Conservation (phyloP, 1,140 invertebrate species). For the Cardiocondyla obscurior region DNA sequence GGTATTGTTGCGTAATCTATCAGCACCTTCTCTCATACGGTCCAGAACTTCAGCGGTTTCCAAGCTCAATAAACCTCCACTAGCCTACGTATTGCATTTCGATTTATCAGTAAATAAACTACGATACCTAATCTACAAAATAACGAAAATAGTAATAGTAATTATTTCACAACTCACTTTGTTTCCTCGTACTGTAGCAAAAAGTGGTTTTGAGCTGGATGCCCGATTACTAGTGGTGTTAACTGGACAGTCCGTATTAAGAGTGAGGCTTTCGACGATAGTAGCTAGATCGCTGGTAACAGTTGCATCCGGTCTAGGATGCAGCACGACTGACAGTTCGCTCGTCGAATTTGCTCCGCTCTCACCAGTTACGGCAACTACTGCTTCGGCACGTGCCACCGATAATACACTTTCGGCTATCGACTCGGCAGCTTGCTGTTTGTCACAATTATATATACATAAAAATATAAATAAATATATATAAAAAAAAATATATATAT, state of each 20-base stretch:
- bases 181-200: constrained; percentile 79
- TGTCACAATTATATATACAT: neutral
- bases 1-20: constrained; percentile 90
- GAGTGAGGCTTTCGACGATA: constrained; percentile 91
- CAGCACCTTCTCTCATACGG: constrained; percentile 87
- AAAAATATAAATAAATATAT: too few species aligned
- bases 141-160: neutral
- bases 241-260: constrained; percentile 84
- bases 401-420: constrained; percentile 94
- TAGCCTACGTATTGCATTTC: constrained; percentile 68
- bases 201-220: constrained; percentile 79
- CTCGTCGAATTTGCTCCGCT: constrained; percentile 83
- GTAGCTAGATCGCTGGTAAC: constrained; percentile 91
- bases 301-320: constrained; percentile 85
- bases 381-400: constrained; percentile 91
- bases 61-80: constrained; percentile 79
- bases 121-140: neutral
- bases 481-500: too few species aligned
- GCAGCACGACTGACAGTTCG: constrained; percentile 86
- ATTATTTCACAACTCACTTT: constrained; percentile 77
- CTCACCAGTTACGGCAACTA: constrained; percentile 86
- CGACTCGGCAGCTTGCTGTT: constrained; percentile 93
- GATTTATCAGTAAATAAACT: neutral
- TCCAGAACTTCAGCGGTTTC: constrained; percentile 87
- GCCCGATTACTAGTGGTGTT: constrained; percentile 82